phyloP scores from a whole-genome alignment of 2,888 invertebrate genomes.

The Hetaerina titia region DNA sequence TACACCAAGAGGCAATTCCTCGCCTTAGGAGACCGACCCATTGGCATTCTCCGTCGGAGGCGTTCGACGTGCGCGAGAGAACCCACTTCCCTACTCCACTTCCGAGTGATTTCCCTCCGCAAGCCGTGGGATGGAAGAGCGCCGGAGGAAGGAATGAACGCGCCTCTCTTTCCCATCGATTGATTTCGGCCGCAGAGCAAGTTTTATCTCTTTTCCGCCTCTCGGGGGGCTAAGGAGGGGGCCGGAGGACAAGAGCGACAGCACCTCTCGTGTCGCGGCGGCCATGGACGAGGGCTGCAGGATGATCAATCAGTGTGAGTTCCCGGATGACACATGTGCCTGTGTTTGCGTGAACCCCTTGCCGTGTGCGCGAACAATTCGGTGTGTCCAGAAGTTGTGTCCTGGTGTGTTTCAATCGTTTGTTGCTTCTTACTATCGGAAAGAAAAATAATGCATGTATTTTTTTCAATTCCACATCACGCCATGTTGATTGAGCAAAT shows the following conservation, averaged over 20 bases:
- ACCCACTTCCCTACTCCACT: too few species aligned
- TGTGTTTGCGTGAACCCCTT: neutral
- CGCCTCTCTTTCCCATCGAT: too few species aligned
- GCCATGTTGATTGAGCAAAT: too few species aligned
- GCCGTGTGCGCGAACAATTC: neutral
- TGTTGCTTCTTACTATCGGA: too few species aligned
- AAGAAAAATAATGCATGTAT: too few species aligned
- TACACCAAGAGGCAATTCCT: neutral
- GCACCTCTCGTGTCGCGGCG: neutral
- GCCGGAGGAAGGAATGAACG: neutral
- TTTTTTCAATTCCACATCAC: too few species aligned
- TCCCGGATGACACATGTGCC: neutral
- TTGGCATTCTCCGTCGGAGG: neutral
- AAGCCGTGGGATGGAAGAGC: neutral
- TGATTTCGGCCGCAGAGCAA: too few species aligned
- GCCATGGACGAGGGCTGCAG: neutral
- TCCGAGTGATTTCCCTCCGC: neutral
- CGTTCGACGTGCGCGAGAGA: neutral
- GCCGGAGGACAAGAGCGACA: neutral
- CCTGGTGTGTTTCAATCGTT: too few species aligned
- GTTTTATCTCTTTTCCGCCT: too few species aligned
- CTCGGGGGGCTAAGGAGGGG: too few species aligned
- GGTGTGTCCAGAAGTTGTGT: neutral
- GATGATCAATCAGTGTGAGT: constrained; percentile 31
- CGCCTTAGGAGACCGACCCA: neutral